Conservation (phyloP, 2,888 invertebrate species). For the Drosophila maculinotata region DNA sequence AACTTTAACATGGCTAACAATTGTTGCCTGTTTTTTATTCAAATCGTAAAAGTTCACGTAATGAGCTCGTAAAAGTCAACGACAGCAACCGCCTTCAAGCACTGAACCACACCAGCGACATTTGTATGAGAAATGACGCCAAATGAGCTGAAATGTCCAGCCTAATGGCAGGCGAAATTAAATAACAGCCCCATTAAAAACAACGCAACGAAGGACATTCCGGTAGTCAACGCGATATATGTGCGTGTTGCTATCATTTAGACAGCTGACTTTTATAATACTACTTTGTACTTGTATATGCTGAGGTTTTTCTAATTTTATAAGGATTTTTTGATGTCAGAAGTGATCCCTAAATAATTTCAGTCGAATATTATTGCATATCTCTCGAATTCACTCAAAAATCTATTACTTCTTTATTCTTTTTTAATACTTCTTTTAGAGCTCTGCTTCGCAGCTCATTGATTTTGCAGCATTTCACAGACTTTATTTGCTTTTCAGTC, state of each 20-base stretch:
- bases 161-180: slow-evolving; percentile 46
- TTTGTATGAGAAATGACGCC: slow-evolving; percentile 38
- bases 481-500: slow-evolving; percentile 29
- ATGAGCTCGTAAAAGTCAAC: slow-evolving; percentile 63
- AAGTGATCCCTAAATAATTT: no score
- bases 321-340: no score
- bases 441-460: slow-evolving; percentile 8
- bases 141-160: slow-evolving; percentile 45
- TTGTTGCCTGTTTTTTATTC: slow-evolving; percentile 43
- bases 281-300: background rate
- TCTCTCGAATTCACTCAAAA: no score
- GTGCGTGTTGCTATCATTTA: background rate
- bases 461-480: slow-evolving; percentile 17
- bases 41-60: slow-evolving; percentile 66
- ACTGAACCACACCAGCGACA: slow-evolving; percentile 12
- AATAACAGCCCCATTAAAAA: slow-evolving; percentile 19
- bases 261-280: background rate
- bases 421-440: slow-evolving; percentile 7
- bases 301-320: background rate
- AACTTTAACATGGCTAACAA: slow-evolving; percentile 42
- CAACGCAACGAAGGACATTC: slow-evolving; percentile 28
- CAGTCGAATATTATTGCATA: no score
- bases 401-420: background rate
- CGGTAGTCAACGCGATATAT: slow-evolving; percentile 2
- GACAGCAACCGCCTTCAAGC: slow-evolving; percentile 26